A percentile compares a stretch with the other conserved stretches of the same genome.
Conservation (phyloP, 2,797 vertebrate genomes). For the Sebastes iracundus region DNA sequence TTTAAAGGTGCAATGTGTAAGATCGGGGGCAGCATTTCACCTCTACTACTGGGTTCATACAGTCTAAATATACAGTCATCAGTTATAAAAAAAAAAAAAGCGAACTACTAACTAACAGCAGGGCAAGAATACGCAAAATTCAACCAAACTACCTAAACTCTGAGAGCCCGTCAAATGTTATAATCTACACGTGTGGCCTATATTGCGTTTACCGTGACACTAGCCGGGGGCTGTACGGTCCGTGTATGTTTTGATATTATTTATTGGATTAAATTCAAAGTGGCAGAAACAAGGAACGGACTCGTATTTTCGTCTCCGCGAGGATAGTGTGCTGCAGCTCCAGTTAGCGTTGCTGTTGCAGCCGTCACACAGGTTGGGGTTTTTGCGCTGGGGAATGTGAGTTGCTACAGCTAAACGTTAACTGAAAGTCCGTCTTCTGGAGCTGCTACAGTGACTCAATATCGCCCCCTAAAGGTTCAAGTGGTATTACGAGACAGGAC, state of each 20-base stretch:
- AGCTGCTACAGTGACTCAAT: no score
- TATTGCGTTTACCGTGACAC: rapidly evolving
- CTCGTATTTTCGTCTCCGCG: no score
- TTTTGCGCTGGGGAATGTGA: no score
- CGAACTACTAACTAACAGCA: not conserved
- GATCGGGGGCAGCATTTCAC: not conserved
- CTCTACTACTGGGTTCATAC: rapidly evolving
- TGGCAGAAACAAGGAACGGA: not conserved
- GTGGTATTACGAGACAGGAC: no score
- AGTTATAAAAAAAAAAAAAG: not conserved
- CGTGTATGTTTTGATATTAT: not conserved
- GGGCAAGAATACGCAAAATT: not conserved
- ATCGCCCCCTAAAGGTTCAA: no score
- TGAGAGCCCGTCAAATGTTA: no score
- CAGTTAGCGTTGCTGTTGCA: no score
- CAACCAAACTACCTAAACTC: rapidly evolving
- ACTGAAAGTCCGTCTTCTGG: rapidly evolving
- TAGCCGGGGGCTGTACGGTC: no score
- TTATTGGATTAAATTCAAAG: not conserved
- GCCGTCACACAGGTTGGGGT: no score
- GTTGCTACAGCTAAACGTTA: no score
- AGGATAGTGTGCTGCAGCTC: not conserved
- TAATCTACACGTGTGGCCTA: no score
- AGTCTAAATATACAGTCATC: not conserved
- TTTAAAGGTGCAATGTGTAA: not conserved